Conservation (phyloP, 2,888 invertebrate species). For the Hypercompe scribonia region DNA sequence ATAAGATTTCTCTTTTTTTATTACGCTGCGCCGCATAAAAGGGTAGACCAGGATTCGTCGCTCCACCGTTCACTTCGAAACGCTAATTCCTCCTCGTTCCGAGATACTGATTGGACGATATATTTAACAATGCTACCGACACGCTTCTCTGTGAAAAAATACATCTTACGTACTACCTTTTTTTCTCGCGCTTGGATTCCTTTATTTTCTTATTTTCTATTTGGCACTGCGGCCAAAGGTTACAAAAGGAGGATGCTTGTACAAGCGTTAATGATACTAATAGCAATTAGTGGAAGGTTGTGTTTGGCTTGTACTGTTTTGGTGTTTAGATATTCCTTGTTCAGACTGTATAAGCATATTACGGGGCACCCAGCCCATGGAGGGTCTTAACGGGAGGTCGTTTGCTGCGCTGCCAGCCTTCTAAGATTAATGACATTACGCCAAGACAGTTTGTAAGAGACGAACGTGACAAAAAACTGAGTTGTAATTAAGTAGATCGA, state of each 20-base stretch:
- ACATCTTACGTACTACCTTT: conserved; percentile 81
- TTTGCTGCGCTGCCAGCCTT: conserved; percentile 83
- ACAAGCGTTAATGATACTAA: conserved; percentile 78
- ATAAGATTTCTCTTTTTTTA: conserved; percentile 83
- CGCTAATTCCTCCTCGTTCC: conserved; percentile 81
- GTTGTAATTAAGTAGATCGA: conserved; percentile 72
- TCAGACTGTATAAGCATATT: conserved; percentile 76
- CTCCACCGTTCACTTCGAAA: conserved; percentile 72
- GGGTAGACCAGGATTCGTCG: conserved; percentile 78
- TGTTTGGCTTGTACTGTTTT: conserved; percentile 72
- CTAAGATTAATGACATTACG: conserved; percentile 84
- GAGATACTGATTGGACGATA: conserved; percentile 85
- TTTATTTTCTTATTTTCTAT: conserved; percentile 79
- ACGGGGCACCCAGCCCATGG: conserved; percentile 78
- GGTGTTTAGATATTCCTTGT: conserved; percentile 75
- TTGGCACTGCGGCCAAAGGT: conserved; percentile 65
- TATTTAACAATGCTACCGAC: conserved; percentile 85
- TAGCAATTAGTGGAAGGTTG: conserved; percentile 79
- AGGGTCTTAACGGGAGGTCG: conserved; percentile 84
- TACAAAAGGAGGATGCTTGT: conserved; percentile 59
- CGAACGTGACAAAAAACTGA: conserved; percentile 78
- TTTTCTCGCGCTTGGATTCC: conserved; percentile 74
- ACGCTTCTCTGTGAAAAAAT: conserved; percentile 80
- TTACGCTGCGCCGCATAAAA: conserved; percentile 78
- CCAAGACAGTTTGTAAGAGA: conserved; percentile 80